Evolutionary conservation across 2,888 invertebrate genomes (phyloP), one percentile per base, ranked within the genome.

Genomic region (Melipona beecheii): DNA sequence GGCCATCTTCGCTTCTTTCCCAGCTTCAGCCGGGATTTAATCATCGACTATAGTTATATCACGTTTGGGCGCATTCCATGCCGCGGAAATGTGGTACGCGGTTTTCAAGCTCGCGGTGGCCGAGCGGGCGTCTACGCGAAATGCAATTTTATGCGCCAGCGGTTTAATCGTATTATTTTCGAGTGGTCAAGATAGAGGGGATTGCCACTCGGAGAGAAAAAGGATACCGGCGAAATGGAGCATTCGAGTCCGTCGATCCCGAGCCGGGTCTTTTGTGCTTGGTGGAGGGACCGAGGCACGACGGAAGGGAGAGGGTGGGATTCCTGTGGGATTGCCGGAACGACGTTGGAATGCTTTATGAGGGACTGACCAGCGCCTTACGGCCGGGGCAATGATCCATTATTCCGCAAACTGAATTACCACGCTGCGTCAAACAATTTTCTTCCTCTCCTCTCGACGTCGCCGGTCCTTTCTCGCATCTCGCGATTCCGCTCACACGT

Each of bases 301-400:
- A 84, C 84, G 86, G 76, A 86, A 88, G 36, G 36, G 9, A 36
- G 36, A 9, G 36, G 85, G 65, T 89, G 90, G 36, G 90, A 93
- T 91, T 93, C 93, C 93, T 91, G 84, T 88, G 93, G 93, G 93
- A 93, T 91, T 84, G 85, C 78, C 80, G 87, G 91, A 92, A 92
- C 93, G 92, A 92, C 91, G 86, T 86, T 87, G 90, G 93, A 93
- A 93, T 93, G 92, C 91, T 92, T 93, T 92, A 93, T 93, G 91
- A 93, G 92, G 87, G 87, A 89, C 86, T 93, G 93, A 93, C 93
- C 92, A 89, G 88, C 90, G 88, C 90, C 92, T 92, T 91, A 91
- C 87, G 89, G 87, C 75, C 81, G 81, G 85, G 84, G 81, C 91
- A 90, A 92, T 91, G 91, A 92, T 93, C 90, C 90, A 92, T 93